Conservation (phyloP, 2,113 vertebrate genomes). For the Collichthys lucidus region DNA sequence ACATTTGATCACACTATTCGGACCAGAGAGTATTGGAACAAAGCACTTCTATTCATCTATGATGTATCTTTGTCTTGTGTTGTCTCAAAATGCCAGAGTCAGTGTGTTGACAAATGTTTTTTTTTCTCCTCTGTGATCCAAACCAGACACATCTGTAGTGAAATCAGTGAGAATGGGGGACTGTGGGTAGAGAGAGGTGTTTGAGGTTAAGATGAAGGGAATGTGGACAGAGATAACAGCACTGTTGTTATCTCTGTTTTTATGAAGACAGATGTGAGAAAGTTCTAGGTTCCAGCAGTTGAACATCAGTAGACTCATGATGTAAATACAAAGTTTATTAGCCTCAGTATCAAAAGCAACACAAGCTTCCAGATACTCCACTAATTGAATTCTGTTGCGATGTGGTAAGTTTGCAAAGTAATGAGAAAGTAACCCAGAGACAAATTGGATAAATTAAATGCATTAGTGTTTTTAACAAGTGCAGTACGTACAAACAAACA, state of each 20-base stretch:
- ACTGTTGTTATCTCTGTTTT: constrained; percentile 34
- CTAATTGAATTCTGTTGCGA: constrained; percentile 45
- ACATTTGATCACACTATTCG: constrained; percentile 69
- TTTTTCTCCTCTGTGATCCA: constrained; percentile 58
- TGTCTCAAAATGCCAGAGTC: constrained; percentile 68
- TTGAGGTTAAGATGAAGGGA: constrained; percentile 49
- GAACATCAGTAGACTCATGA: constrained; percentile 39
- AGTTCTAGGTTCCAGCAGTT: constrained; percentile 33
- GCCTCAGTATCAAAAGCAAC: constrained; percentile 48
- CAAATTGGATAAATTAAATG: constrained; percentile 21
- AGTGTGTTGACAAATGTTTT: constrained; percentile 56
- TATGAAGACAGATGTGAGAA: constrained; percentile 57
- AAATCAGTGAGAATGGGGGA: constrained; percentile 46
- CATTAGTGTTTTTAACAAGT: constrained; percentile 5
- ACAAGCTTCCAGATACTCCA: constrained; percentile 26
- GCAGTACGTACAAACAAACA: neutral
- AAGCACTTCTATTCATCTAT: constrained; percentile 56
- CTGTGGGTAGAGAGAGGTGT: constrained; percentile 34
- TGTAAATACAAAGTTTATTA: constrained; percentile 46
- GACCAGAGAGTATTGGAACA: constrained; percentile 68
- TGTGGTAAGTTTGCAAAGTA: constrained; percentile 15
- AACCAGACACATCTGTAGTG: constrained; percentile 67
- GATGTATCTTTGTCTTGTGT: constrained; percentile 67
- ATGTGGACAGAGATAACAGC: constrained; percentile 54
- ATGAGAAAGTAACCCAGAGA: constrained; percentile 11